Evolutionary conservation across 2,888 invertebrate species (phyloP).

Genomic region (Cryptocephalus moraei): DNA sequence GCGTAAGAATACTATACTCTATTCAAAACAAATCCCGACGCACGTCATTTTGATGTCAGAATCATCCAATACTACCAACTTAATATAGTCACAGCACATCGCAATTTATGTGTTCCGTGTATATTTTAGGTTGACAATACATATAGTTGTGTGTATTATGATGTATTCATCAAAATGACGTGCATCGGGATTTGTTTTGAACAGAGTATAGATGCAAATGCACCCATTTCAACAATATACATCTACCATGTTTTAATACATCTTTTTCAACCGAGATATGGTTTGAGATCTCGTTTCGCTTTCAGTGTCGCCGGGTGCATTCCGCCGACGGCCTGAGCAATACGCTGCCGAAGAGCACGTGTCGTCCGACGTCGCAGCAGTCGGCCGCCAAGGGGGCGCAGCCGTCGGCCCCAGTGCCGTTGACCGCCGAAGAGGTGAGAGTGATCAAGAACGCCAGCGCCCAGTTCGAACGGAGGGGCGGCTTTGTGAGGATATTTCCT

Average conservation of each 20-base stretch:
- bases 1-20: slow-evolving; percentile 20
- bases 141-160: background rate
- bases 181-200: too few species aligned
- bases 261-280: too few species aligned
- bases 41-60: too few species aligned
- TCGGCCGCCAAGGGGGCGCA: slow-evolving; percentile 10
- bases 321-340: slow-evolving; percentile 57
- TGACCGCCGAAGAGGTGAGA: slow-evolving; percentile 69
- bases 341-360: slow-evolving; percentile 28
- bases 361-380: slow-evolving; percentile 19
- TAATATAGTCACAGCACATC: too few species aligned
- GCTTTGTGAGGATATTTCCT: slow-evolving; percentile 86
- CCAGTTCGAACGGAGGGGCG: slow-evolving; percentile 75
- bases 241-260: too few species aligned
- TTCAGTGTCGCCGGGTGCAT: slow-evolving; percentile 59
- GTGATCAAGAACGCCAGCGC: slow-evolving; percentile 64
- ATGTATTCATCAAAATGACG: too few species aligned
- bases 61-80: too few species aligned
- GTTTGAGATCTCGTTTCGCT: background rate
- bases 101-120: too few species aligned
- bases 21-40: too few species aligned
- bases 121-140: too few species aligned
- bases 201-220: too few species aligned
- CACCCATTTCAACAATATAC: too few species aligned
- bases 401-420: slow-evolving; percentile 25